Base-by-base conservation (phyloP, 2,888 invertebrate genomes). In the Nomada ruficornis region DNA sequence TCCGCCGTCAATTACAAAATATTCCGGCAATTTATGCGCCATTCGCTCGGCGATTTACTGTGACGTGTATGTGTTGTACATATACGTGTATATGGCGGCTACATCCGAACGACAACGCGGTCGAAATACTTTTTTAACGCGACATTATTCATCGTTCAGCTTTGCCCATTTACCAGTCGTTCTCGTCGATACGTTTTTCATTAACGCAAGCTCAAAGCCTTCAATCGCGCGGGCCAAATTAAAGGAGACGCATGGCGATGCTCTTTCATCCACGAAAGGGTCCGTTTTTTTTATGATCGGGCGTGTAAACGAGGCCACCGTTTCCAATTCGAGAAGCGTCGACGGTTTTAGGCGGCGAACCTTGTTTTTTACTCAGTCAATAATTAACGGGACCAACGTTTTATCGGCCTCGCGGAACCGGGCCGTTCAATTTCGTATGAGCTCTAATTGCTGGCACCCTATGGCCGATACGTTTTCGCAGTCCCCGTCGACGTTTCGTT, bases 61-160 rank as follows among this genome's bases (percentile, higher is more conserved):
- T 15, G 65, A 71, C 79, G 54, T 18, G 42, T 26, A 5, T 29
- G 29, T 7, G 29, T 29, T 5, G 3, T 29, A 29, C 29, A 29
- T 29, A 29, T 29, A 29, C 29, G 0, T 36, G 36, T 72, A 77
- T 50, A 18, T 36, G 44, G 44, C 23, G 60, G 26, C 26, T 50
- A 23, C 50, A 23, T 52, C 44, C 29, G 13, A 71, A 57, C 67
- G 67, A 26, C 60, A 55, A 44, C 44, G 50, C 20, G 50, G 72
- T 63, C 63, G 68, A 78, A 80, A 79, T 72, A 80, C 47, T 15
- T 80, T 80, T 80, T 80, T 80, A 79, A 79, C 79, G 23, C 26
- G 2, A 7, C 68, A 52, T 67, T 72, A 65, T 80, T 80, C 72
- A 79, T 60, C 59, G 54, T 73, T 72, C 52, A 65, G 64, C 64